Percentiles rank a stretch among this genome's conserved stretches.
Evolutionary conservation across 2,888 invertebrate species (phyloP).

Genomic region (Oligia latruncula): DNA sequence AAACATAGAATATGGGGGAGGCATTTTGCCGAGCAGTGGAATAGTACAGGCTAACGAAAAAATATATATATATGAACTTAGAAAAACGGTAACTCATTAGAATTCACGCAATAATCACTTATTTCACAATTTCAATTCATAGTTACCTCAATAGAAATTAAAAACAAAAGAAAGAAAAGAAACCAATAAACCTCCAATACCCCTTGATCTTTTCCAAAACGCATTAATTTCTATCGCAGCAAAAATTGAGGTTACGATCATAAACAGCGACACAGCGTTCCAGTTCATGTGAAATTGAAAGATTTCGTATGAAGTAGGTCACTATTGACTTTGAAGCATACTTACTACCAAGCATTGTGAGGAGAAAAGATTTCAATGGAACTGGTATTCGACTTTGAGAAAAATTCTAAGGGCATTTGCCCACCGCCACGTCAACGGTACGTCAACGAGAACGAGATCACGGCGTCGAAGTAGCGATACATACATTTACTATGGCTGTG

Average conservation of each 20-base stretch:
- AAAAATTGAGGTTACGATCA: conserved; percentile 48
- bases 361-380: conserved; percentile 53
- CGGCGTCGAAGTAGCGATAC: too few species aligned
- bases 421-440: not conserved
- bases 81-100: not conserved
- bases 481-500: too few species aligned
- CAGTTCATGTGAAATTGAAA: conserved; percentile 56
- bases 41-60: too few species aligned
- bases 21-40: too few species aligned
- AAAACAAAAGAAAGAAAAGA: conserved; percentile 30
- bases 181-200: conserved; percentile 7
- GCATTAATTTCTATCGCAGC: conserved; percentile 39
- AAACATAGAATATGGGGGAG: too few species aligned
- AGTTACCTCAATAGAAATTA: conserved; percentile 4
- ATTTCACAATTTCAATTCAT: not conserved
- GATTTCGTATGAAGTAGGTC: conserved; percentile 61
- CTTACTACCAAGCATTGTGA: conserved; percentile 51
- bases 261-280: conserved; percentile 44
- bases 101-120: not conserved
- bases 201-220: conserved; percentile 19
- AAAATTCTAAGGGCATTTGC: conserved; percentile 26
- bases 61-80: too few species aligned
- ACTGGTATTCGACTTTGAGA: conserved; percentile 33
- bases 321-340: conserved; percentile 60
- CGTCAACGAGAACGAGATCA: not conserved